Evolutionary conservation across 2,888 invertebrate species (phyloP).

Genomic region (Tupiocoris notatus): DNA sequence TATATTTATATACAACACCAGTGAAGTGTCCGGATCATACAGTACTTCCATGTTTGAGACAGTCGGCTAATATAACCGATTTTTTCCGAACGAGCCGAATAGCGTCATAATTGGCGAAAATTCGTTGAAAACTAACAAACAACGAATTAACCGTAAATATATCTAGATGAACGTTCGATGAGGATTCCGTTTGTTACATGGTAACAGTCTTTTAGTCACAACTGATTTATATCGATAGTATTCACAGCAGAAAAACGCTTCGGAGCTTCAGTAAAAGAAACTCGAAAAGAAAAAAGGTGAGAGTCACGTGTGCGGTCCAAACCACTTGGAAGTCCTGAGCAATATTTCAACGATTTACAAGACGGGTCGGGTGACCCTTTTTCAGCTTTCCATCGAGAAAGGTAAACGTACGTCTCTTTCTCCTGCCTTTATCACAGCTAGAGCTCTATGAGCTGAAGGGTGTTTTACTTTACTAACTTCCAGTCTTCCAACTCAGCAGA

Average conservation of each 20-base stretch:
- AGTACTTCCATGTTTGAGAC: too few relatives aligned
- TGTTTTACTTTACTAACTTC: neutral
- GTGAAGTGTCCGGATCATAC: too few relatives aligned
- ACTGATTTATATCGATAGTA: too few relatives aligned
- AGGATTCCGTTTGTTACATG: too few relatives aligned
- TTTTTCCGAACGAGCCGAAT: too few relatives aligned
- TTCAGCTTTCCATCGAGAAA: neutral
- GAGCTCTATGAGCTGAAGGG: neutral
- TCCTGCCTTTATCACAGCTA: neutral
- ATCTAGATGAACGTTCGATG: too few relatives aligned
- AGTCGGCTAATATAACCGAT: too few relatives aligned
- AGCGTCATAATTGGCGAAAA: too few relatives aligned
- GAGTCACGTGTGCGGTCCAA: conserved; percentile 6
- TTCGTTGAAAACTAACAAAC: too few relatives aligned
- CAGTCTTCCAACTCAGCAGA: neutral
- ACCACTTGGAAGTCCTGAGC: conserved; percentile 23
- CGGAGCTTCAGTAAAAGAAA: neutral
- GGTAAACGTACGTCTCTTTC: neutral
- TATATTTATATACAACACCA: too few relatives aligned
- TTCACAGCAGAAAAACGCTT: neutral
- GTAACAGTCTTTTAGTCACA: too few relatives aligned
- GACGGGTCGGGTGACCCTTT: neutral
- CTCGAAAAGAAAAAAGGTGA: neutral
- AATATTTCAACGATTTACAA: conserved; percentile 31
- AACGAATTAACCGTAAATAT: too few relatives aligned